Evolutionary conservation across 2,797 vertebrate genomes (phyloP).

Genomic region (Ammospiza maritima): DNA sequence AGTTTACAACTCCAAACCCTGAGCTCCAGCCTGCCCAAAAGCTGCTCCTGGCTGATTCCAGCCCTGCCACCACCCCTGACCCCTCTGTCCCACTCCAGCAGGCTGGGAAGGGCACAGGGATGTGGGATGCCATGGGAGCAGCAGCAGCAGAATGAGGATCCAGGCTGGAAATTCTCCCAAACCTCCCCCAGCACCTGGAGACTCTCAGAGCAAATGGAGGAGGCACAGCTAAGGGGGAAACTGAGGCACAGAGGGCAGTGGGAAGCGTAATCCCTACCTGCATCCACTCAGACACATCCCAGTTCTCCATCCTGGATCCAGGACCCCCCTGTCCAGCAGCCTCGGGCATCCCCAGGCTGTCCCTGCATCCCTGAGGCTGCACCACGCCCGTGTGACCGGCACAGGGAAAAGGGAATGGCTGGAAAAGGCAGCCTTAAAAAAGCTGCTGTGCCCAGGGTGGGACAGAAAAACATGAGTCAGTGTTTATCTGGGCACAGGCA

Average conservation of each 20-base stretch:
- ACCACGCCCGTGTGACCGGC: not conserved
- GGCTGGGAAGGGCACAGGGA: not conserved
- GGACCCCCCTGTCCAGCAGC: accelerated
- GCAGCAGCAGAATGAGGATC: not conserved
- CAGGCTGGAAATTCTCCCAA: not conserved
- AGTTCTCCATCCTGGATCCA: accelerated
- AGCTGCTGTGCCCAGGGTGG: slow-evolving; percentile 53
- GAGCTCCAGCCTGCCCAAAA: not conserved
- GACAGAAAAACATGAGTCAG: slow-evolving; percentile 66
- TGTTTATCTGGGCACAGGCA: slow-evolving; percentile 53
- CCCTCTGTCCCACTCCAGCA: not conserved
- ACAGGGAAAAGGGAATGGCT: not conserved
- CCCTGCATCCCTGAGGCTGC: not conserved
- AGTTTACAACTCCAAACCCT: accelerated
- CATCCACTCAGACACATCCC: not conserved
- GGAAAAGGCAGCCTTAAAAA: slow-evolving; percentile 46
- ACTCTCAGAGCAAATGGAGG: not conserved
- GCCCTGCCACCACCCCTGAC: not conserved
- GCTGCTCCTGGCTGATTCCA: not conserved
- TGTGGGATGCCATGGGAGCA: not conserved
- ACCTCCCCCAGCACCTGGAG: not conserved
- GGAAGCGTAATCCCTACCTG: not conserved
- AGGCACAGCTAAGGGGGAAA: not conserved
- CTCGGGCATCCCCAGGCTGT: not conserved
- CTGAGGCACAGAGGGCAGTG: not conserved